Percentiles rank a stretch among this genome's conserved stretches.
These are phyloP conservation scores for Paelopatides confundens DNA, from an alignment of 53 echinoderm and acorn worm species.

Conservation along the genomic window DNA sequence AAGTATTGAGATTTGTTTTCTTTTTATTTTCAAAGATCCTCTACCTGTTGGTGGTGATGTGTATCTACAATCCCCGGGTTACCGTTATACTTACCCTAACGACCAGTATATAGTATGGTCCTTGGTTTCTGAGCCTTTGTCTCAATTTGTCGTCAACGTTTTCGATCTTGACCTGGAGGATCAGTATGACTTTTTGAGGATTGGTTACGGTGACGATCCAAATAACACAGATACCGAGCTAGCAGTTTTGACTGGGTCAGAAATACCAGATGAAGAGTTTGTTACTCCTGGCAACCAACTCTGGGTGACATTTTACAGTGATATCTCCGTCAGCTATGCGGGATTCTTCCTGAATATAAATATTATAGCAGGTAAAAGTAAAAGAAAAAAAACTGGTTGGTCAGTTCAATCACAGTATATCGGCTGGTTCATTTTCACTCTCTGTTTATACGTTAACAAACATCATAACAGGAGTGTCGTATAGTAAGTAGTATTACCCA, in stretches of 20 bases:
- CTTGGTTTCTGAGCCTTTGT: neutral
- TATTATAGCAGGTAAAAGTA: neutral
- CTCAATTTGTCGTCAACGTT: neutral
- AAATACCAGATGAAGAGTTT: neutral
- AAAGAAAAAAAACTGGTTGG: no score
- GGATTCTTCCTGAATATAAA: slow-evolving; percentile 10
- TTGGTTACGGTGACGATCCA: neutral
- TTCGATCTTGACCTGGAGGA: neutral
- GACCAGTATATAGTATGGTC: neutral
- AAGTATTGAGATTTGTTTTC: no score
- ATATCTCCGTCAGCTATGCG: neutral
- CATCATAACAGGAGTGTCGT: no score
- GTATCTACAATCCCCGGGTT: neutral
- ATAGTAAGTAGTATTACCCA: no score
- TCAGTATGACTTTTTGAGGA: neutral
- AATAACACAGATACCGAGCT: neutral
- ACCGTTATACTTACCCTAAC: slow-evolving; percentile 2
- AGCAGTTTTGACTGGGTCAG: neutral
- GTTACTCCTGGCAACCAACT: neutral
- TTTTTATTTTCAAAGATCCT: no score
- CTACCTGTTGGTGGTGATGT: neutral
- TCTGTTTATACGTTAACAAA: no score
- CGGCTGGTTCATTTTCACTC: no score
- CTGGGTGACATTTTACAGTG: neutral
- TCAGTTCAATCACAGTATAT: no score